Evolutionary conservation across 2,113 vertebrate species (phyloP), one percentile per base, ranked within the genome.

Genomic region (Chaetodon trifascialis): DNA sequence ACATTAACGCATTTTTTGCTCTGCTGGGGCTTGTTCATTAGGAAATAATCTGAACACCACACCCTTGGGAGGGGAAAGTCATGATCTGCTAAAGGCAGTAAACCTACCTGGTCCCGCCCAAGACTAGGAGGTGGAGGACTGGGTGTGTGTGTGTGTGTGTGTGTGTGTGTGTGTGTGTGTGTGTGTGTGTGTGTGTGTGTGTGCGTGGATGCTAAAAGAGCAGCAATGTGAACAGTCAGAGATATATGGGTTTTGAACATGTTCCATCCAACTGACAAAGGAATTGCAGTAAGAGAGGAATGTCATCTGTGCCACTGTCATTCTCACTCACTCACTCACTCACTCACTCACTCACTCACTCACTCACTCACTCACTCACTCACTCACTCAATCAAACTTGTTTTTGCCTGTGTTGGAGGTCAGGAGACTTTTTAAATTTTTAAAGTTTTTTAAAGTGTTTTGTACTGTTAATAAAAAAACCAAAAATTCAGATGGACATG

Each of bases 21-120:
- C 72, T 92, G 94, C 85, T 76, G 19, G 47, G 82, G 92, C 93
- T 88, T 86, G 94, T 87, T 85, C 67, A 72, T 68, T 82, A 81
- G 81, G 86, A 91, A 90, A 91, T 83, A 71, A 74, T 19, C 44
- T 59, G 38, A 46, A 62, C 2, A 11, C 74, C 80, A 51, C 86
- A 75, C 89, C 88, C 73, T 56, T 59, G 59, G 85, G 88, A 87
- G 91, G 72, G 81, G 86, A 86, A 78, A 58, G 87, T 38, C n/a
- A 11, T 23, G 40, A 91, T 86, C 81, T 78, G 73, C 52, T 62
- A 10, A 60, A 80, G 49, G 52, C 69, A 76, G 36, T 38, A 70
- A 82, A 78, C 54, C 38, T 40, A 75, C 69, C 75, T 65, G 47
- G 36, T 16, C 46, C 77, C 60, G 56, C 74, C 72, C 21, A 64